Evolutionary conservation across 2,113 vertebrate genomes (phyloP), one percentile per base, ranked within the genome.

Genomic region (Petromus typicus): DNA sequence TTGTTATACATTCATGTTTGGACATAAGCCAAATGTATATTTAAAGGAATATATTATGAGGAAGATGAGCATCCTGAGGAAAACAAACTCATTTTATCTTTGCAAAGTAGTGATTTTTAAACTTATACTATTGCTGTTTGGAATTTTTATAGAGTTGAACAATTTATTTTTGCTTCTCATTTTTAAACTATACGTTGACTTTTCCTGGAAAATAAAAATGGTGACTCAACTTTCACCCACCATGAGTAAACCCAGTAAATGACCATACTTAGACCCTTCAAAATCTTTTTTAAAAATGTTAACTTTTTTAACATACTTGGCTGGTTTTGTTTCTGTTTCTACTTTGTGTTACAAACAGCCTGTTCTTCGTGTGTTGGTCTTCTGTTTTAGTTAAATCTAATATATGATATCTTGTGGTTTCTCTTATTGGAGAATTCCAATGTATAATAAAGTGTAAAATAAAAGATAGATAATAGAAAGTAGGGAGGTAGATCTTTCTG

Each of bases 151-250:
- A n/a, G 27, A 67, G 12, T 81, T 61, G 32, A 25, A 34, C 73
- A n/a, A 56, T 80, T 91, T 80, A 80, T 84, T 92, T 95, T 7
- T 94, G 64, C 14, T 88, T 1, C 67, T 89, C 18, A n/a, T 78
- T 83, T 67, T 22, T 51, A 89, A 91, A 75, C 61, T 79, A 20
- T 61, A 87, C 66, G 4, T 30, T 63, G 64, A 76, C 7, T 94
- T 92, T 78, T 79, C 67, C 80, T 95, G 3, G 18, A 56, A 81
- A 91, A 93, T 91, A n/a, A 95, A 92, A 22, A 51, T 40, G 57
- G 56, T 48, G 14, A 12, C 40, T 73, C 54, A 79, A 76, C 25
- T 88, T 56, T 82, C 59, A 37, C 32, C 27, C 23, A 48, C 73
- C 10, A 71, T 4, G n/a, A 27, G 10, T 91, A 23, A 95, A 14